phyloP scores from a whole-genome alignment of 2,888 invertebrate genomes.

The Nomada flava region DNA sequence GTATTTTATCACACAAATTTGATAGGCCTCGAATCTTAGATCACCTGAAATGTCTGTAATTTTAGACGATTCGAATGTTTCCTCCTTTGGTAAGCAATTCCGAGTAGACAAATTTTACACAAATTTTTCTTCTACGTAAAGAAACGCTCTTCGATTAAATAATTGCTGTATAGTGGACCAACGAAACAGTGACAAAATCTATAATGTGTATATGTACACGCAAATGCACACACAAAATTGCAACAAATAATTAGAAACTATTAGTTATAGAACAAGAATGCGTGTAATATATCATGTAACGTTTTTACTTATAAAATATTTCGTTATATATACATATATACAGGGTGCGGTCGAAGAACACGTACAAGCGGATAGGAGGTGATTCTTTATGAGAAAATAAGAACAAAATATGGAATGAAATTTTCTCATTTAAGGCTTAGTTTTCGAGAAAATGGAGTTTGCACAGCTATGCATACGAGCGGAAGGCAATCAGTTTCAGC shows the following conservation, averaged over 20 bases:
- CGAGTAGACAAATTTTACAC: neutral
- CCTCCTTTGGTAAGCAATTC: neutral
- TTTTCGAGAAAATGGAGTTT: no score
- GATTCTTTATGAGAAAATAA: no score
- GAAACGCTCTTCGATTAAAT: constrained; percentile 28
- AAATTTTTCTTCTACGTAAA: constrained; percentile 17
- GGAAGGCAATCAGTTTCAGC: no score
- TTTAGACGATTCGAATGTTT: constrained; percentile 8
- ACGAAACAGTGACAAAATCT: constrained; percentile 40
- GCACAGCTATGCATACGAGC: no score
- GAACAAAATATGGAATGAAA: no score
- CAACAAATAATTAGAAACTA: constrained; percentile 22
- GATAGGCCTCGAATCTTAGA: constrained; percentile 33
- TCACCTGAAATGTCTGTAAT: neutral
- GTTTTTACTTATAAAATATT: constrained; percentile 59
- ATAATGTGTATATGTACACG: constrained; percentile 14
- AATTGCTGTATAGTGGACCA: constrained; percentile 66
- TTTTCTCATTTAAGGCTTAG: no score
- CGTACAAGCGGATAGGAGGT: no score
- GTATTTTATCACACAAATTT: constrained; percentile 17
- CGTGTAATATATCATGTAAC: constrained; percentile 32
- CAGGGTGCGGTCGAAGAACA: neutral
- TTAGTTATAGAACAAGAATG: constrained; percentile 50
- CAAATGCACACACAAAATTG: constrained; percentile 1
- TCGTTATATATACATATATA: constrained; percentile 23